Conservation (phyloP, 1,140 invertebrate species). For the Cyclina sinensis region DNA sequence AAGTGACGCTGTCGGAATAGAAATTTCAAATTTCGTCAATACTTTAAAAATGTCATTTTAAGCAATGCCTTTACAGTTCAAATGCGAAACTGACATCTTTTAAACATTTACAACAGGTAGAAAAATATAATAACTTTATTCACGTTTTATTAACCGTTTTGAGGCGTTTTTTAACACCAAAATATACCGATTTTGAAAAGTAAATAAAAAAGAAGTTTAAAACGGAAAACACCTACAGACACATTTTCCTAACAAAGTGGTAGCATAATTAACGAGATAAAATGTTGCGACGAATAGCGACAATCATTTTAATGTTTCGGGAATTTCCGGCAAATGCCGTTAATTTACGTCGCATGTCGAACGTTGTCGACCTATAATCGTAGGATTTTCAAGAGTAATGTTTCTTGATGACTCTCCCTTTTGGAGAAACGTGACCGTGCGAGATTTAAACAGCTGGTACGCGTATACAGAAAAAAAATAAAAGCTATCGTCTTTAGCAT, state of each 20-base stretch:
- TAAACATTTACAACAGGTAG: background rate
- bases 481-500: background rate
- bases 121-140: constrained; percentile 6
- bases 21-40: constrained; percentile 26
- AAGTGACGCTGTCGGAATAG: constrained; percentile 5
- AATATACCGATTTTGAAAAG: constrained; percentile 13
- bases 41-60: constrained; percentile 26
- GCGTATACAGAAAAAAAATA: background rate
- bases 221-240: no score
- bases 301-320: no score
- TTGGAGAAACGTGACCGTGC: no score
- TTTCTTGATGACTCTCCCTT: no score
- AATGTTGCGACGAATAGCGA: no score
- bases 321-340: no score
- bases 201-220: no score
- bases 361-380: constrained; percentile 20
- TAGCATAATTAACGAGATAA: no score
- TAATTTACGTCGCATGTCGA: no score
- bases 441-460: background rate
- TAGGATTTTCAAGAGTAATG: constrained; percentile 33
- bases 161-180: background rate
- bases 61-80: constrained; percentile 32
- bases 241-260: no score
- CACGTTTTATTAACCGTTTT: constrained; percentile 24
- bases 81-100: background rate